These are phyloP conservation scores for Mellivora capensis DNA, from an alignment of 2,113 vertebrate genomes.

Conservation along the genomic window DNA sequence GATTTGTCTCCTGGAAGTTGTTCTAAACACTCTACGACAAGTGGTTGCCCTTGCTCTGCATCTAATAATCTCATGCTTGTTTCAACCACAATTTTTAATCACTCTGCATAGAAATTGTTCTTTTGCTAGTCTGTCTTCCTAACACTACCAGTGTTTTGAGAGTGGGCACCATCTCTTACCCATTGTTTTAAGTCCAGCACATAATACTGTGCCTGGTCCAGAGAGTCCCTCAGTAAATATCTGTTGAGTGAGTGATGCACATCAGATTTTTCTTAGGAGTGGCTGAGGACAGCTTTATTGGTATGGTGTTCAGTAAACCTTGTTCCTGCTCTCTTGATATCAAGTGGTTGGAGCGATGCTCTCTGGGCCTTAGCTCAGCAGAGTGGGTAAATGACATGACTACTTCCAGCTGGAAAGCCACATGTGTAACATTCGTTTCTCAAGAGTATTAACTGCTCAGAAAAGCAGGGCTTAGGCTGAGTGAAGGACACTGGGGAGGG, in stretches of 20 bases:
- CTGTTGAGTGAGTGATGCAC: background rate
- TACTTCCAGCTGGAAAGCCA: background rate
- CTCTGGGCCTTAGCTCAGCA: background rate
- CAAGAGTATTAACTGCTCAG: background rate
- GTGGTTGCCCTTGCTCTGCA: background rate
- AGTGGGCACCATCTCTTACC: background rate
- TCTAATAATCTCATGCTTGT: background rate
- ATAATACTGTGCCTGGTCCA: background rate
- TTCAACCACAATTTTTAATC: background rate
- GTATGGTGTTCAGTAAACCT: background rate
- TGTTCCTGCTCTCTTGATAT: background rate
- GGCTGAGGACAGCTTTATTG: background rate
- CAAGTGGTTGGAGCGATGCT: background rate
- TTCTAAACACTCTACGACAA: background rate
- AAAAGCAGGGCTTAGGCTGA: background rate
- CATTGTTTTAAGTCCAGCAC: background rate
- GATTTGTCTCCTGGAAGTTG: background rate
- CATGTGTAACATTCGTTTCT: background rate
- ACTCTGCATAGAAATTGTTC: background rate
- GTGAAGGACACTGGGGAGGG: too few relatives aligned
- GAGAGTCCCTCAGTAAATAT: background rate
- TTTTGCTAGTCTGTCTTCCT: background rate
- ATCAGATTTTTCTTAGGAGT: background rate
- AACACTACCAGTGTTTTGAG: background rate
- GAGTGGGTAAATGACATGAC: background rate